A percentile compares a stretch with the other conserved stretches of the same genome.
Conservation (phyloP, 2,888 invertebrate genomes). For the Iphiclides podalirius region DNA sequence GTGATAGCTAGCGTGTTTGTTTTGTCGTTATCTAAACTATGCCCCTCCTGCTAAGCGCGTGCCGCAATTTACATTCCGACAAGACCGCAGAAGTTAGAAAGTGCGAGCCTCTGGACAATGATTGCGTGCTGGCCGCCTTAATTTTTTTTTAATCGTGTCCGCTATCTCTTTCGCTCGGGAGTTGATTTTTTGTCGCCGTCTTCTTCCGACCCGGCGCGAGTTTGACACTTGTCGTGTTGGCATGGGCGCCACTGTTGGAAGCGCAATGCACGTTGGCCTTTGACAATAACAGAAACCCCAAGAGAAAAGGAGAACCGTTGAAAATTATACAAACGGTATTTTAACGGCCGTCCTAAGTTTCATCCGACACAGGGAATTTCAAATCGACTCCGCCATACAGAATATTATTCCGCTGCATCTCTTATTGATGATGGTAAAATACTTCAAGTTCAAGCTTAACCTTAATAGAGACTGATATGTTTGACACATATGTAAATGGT, state of each 20-base stretch:
- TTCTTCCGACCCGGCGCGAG: conserved; percentile 26
- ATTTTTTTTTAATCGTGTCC: conserved; percentile 26
- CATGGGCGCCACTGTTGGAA: conserved; percentile 41
- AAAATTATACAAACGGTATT: background rate
- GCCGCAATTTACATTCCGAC: conserved; percentile 5
- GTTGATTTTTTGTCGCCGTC: conserved; percentile 24
- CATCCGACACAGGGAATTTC: too few species aligned
- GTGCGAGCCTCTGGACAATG: conserved; percentile 32
- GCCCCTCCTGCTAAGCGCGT: background rate
- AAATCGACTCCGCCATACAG: too few species aligned
- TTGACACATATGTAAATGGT: too few species aligned
- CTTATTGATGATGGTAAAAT: too few species aligned
- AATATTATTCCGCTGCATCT: too few species aligned
- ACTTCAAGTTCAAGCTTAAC: too few species aligned
- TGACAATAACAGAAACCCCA: too few species aligned
- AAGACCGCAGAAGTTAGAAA: conserved; percentile 33
- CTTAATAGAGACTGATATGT: too few species aligned
- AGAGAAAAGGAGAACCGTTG: too few species aligned
- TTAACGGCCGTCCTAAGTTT: too few species aligned
- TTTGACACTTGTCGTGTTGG: conserved; percentile 47
- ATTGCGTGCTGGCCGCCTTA: conserved; percentile 17
- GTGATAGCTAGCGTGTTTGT: too few species aligned
- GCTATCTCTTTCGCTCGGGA: conserved; percentile 25
- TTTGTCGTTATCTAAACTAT: background rate
- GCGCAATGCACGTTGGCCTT: background rate